Evolutionary conservation across 2,797 vertebrate genomes (phyloP).

Genomic region (Ambastaia sidthimunki): DNA sequence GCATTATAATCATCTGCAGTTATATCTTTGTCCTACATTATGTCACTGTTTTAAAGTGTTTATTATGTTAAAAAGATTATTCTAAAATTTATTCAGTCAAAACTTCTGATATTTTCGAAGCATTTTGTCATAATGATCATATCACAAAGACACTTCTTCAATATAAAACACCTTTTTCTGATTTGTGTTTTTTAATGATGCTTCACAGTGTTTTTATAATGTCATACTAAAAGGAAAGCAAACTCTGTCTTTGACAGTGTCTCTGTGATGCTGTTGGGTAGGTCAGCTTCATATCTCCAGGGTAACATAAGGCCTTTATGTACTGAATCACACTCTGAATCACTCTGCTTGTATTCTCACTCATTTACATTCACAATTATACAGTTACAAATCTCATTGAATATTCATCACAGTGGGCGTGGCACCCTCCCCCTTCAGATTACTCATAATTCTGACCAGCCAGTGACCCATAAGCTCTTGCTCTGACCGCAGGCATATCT

Average conservation of each 20-base stretch:
- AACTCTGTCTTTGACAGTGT: neutral
- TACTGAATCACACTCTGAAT: neutral
- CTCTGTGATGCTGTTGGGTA: neutral
- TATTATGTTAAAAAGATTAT: too few species aligned
- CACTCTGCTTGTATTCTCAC: neutral
- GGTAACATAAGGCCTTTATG: neutral
- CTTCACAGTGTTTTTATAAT: neutral
- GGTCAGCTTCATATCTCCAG: neutral
- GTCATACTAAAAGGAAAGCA: neutral
- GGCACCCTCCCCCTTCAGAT: neutral
- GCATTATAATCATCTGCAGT: too few species aligned
- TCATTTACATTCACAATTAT: neutral
- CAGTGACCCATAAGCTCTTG: conserved; percentile 38
- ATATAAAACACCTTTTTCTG: too few species aligned
- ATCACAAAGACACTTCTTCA: too few species aligned
- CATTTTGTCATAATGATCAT: too few species aligned
- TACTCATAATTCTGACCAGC: conserved; percentile 38
- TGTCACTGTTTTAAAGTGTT: too few species aligned
- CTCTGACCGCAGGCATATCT: conserved; percentile 87
- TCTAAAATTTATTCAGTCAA: too few species aligned
- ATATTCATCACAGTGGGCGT: conserved; percentile 11
- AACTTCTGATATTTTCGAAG: too few species aligned
- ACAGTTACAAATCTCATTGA: neutral
- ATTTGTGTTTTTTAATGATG: too few species aligned
- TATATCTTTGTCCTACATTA: too few species aligned